Percentiles rank a stretch among this genome's conserved stretches.
These are phyloP conservation scores for Eristalinus sepulchralis DNA, from an alignment of 2,888 invertebrate species.

Conservation along the genomic window DNA sequence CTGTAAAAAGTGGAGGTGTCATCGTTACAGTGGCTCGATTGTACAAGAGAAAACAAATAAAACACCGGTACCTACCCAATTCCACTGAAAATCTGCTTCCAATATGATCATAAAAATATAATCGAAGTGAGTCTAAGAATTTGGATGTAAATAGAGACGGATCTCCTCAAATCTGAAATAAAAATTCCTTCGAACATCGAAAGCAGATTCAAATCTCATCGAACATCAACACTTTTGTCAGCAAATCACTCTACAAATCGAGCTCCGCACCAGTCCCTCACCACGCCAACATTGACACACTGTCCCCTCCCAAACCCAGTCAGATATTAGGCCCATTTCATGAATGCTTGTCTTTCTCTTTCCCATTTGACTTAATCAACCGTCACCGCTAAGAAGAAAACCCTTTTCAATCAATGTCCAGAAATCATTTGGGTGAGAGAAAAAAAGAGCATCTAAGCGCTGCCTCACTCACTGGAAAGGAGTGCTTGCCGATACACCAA, in stretches of 20 bases:
- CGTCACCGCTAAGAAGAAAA: conserved; percentile 41
- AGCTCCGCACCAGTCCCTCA: neutral
- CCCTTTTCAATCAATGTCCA: conserved; percentile 68
- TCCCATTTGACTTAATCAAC: conserved; percentile 56
- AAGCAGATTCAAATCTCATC: neutral
- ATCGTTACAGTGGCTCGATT: too few relatives aligned
- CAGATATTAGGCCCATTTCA: conserved; percentile 22
- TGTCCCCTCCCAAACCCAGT: neutral
- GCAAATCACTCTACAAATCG: neutral
- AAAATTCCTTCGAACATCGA: neutral
- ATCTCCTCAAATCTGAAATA: neutral
- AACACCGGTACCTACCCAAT: too few relatives aligned
- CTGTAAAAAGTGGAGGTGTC: too few relatives aligned
- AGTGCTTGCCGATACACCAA: conserved; percentile 1
- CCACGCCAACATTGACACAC: neutral
- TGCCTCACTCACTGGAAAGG: conserved; percentile 23
- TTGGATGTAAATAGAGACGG: neutral
- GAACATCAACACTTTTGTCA: neutral
- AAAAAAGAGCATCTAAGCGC: conserved; percentile 25
- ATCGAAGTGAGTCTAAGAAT: too few relatives aligned
- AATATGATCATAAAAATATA: too few relatives aligned
- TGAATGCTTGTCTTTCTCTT: conserved; percentile 26
- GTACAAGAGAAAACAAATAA: too few relatives aligned
- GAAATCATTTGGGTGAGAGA: conserved; percentile 53
- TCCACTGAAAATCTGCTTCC: too few relatives aligned